Evolutionary conservation across 2,888 invertebrate genomes (phyloP).

Genomic region (Ferrisia virgata): DNA sequence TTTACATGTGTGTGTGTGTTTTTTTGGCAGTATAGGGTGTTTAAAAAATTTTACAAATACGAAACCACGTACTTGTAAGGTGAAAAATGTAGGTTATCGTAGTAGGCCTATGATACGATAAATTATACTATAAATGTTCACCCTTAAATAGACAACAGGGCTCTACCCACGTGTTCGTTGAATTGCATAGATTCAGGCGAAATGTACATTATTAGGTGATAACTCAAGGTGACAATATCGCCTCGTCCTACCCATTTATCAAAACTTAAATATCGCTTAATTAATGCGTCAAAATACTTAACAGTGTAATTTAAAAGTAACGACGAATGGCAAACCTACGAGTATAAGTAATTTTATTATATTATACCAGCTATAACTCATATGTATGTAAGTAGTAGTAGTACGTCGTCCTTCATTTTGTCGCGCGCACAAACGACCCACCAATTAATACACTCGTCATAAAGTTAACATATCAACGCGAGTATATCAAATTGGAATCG

Average conservation of each 20-base stretch:
- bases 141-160: neutral
- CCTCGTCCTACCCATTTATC: neutral
- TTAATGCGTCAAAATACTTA: neutral
- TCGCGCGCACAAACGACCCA: neutral
- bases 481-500: neutral
- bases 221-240: neutral
- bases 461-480: slow-evolving; percentile 5
- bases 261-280: neutral
- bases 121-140: no score
- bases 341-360: neutral
- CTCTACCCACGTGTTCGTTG: neutral
- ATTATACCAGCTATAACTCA: no score
- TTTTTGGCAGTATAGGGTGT: neutral
- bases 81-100: neutral
- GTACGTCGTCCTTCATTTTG: slow-evolving; percentile 2
- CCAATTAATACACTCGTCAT: slow-evolving; percentile 10
- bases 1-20: no score
- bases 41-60: neutral
- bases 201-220: no score
- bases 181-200: neutral
- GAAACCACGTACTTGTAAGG: no score
- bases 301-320: neutral
- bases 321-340: neutral
- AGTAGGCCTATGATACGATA: no score
- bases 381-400: no score